Evolutionary conservation across 2,797 vertebrate species (phyloP).

Genomic region (Sciaenops ocellatus): DNA sequence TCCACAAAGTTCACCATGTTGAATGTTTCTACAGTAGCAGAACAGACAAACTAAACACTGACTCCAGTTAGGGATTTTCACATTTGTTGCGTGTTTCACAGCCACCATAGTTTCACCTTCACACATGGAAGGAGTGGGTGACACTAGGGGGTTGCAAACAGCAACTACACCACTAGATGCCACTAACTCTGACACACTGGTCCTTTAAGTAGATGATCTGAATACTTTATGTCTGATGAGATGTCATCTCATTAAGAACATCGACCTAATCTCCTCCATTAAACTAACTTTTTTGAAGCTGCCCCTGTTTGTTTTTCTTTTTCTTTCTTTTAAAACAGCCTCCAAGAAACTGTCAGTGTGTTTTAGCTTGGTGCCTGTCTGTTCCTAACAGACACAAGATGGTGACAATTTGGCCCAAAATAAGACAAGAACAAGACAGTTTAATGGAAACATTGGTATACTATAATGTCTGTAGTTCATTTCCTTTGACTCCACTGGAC

Average conservation of each 20-base stretch:
- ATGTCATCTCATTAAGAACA: constrained; percentile 18
- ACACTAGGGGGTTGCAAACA: too few species aligned
- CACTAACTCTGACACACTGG: too few species aligned
- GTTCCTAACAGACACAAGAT: background rate
- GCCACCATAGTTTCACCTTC: too few species aligned
- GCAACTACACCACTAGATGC: too few species aligned
- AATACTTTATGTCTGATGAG: background rate
- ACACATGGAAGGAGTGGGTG: too few species aligned
- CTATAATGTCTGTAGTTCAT: constrained; percentile 12
- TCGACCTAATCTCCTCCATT: constrained; percentile 11
- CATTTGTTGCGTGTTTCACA: too few species aligned
- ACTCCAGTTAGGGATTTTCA: too few species aligned
- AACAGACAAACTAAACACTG: too few species aligned
- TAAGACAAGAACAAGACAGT: background rate
- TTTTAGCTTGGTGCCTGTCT: background rate
- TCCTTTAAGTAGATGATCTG: background rate
- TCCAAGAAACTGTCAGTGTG: background rate
- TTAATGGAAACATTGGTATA: background rate
- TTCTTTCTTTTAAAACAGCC: background rate
- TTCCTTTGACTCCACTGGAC: constrained; percentile 20
- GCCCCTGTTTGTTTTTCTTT: constrained; percentile 26
- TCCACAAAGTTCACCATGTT: too few species aligned
- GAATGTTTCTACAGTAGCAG: too few species aligned
- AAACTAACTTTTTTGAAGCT: constrained; percentile 16
- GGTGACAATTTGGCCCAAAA: background rate